Conservation (phyloP, 1,140 invertebrate genomes). For the Ostrea denselamellosa region DNA sequence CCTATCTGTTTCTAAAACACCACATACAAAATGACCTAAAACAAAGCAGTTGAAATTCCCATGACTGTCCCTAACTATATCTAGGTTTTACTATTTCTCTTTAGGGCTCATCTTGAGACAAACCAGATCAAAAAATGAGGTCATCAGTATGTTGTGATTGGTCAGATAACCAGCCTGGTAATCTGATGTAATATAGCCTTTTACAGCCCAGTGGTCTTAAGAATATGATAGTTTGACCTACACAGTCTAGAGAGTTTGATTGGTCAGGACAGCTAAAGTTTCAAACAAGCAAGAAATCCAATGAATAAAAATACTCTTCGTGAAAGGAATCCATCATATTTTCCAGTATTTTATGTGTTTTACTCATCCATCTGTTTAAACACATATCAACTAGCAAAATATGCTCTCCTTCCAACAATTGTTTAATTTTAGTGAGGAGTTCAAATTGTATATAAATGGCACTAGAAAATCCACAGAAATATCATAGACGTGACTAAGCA, state of each 20-base stretch:
- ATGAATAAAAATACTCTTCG: too few relatives aligned
- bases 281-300: background rate
- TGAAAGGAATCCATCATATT: too few relatives aligned
- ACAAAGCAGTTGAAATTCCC: background rate
- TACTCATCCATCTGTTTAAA: too few relatives aligned
- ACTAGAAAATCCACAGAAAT: background rate
- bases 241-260: background rate
- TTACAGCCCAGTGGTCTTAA: background rate
- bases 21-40: background rate
- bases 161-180: background rate
- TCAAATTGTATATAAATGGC: too few relatives aligned
- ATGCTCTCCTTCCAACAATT: too few relatives aligned
- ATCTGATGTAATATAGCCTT: slow-evolving; percentile 6
- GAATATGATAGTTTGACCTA: background rate
- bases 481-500: background rate
- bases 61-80: background rate
- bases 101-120: background rate
- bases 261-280: background rate
- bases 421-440: too few relatives aligned
- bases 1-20: background rate
- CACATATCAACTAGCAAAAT: too few relatives aligned
- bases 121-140: slow-evolving; percentile 22
- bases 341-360: too few relatives aligned
- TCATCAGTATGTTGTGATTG: slow-evolving; percentile 16
- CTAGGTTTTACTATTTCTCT: slow-evolving; percentile 1